phyloP scores from a whole-genome alignment of 2,113 vertebrate species.

The Phasianus colchicus region DNA sequence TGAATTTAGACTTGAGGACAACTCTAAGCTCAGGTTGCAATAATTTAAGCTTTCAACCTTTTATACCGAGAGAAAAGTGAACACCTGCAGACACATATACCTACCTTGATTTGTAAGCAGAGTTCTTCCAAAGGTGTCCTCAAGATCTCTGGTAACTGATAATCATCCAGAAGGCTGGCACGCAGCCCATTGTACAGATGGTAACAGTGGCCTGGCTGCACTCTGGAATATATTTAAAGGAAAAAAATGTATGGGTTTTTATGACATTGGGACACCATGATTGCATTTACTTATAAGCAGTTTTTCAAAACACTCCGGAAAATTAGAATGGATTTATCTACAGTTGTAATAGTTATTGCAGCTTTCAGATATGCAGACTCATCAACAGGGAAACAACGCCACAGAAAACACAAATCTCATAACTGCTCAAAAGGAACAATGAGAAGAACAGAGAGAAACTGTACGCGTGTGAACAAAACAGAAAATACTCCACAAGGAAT shows the following conservation, averaged over 20 bases:
- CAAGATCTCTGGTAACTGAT: slow-evolving; percentile 96
- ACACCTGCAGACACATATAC: background rate
- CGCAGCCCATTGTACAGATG: slow-evolving; percentile 94
- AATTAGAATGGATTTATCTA: background rate
- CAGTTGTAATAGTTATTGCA: background rate
- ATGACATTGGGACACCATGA: background rate
- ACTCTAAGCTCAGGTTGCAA: background rate
- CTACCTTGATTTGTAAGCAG: slow-evolving; percentile 97
- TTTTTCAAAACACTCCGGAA: background rate
- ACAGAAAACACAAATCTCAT: background rate
- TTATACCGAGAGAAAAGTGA: background rate
- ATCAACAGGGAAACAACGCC: background rate
- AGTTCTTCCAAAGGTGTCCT: slow-evolving; percentile 96
- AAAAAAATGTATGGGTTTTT: background rate
- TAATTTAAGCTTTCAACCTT: background rate
- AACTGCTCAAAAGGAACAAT: background rate
- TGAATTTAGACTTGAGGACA: background rate
- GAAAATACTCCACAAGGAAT: background rate
- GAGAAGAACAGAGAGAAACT: background rate
- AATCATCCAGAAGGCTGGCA: slow-evolving; percentile 92
- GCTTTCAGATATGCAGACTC: background rate
- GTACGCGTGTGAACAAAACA: background rate
- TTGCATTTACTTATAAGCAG: background rate
- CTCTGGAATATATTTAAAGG: slow-evolving; percentile 77
- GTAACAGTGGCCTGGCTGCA: slow-evolving; percentile 94